Base-by-base conservation (phyloP, 2,797 vertebrate species). In the Lophotriccus pileatus region DNA sequence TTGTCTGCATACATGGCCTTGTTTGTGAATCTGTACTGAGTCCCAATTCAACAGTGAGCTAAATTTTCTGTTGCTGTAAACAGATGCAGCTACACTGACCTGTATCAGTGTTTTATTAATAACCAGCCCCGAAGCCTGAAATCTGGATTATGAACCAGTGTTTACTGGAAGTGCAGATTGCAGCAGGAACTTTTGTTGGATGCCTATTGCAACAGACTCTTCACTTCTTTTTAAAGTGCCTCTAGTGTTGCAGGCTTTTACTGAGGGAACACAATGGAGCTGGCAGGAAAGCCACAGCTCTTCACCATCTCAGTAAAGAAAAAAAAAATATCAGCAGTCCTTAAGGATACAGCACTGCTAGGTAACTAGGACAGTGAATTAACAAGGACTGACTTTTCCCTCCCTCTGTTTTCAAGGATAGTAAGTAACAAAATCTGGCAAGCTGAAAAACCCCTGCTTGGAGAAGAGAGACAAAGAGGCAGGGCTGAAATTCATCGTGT, bases 361-460 rank as follows among this genome's bases (percentile, higher is more conserved):
- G 94, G 93, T 96, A 90, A 84, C 87, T 69, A 53, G 94, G 80
- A 91, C 91, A 95, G 64, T 84, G 92, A 94, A 90, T 93, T 96
- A 96, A 93, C 55, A 68, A 94, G 91, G 77, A 66, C 64, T 96
- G 94, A 95, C 90, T 96, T 90, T 87, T 79, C 73, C 46, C 78
- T 96, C 75, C 53, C 58, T 95, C 77, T 83, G 49, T 89, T 90
- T 95, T 95, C 84, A 83, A 90, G 82, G 88, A 90, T 52, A 75
- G 70, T 77, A 88, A 93, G 87, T 89, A 94, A 83, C 58, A 87
- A 70, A 84, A 84, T 73, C 83, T 76, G 93, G 46, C 93, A 96
- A 67, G 92, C 59, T 72, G 87, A 93, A 94, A 96, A 93, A 84
- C 53, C 77, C 55, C 73, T 86, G 68, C 76, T 93, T 4, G 0